Evolutionary conservation across 2,888 invertebrate species (phyloP).

Genomic region (Troilus luridus): DNA sequence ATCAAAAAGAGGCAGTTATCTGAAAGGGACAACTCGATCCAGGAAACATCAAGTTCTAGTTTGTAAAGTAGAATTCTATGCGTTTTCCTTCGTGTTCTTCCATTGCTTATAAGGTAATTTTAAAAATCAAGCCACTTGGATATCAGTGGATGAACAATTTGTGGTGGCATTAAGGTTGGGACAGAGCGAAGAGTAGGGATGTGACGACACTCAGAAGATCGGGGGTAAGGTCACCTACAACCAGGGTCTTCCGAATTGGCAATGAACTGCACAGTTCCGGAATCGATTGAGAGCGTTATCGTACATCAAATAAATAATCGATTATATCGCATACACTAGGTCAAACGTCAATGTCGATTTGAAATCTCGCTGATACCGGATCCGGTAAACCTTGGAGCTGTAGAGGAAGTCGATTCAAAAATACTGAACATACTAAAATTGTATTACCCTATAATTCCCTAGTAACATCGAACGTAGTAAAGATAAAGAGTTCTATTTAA

Average conservation of each 20-base stretch:
- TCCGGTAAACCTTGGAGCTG: not conserved
- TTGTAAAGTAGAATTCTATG: no score
- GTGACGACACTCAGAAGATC: slow-evolving; percentile 1
- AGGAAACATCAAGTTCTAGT: no score
- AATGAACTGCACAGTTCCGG: slow-evolving; percentile 44
- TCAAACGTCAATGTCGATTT: slow-evolving; percentile 13
- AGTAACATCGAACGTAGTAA: no score
- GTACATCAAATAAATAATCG: slow-evolving; percentile 8
- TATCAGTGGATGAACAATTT: not conserved
- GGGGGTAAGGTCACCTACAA: slow-evolving; percentile 15
- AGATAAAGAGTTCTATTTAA: not conserved
- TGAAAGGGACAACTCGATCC: no score
- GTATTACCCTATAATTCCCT: no score
- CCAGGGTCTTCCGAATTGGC: slow-evolving; percentile 39
- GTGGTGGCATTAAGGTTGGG: not conserved
- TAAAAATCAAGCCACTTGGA: no score
- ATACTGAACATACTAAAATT: not conserved
- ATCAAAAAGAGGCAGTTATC: no score
- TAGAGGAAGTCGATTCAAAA: not conserved
- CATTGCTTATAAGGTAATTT: not conserved
- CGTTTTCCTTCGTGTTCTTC: not conserved
- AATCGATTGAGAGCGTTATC: not conserved
- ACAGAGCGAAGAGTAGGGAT: not conserved
- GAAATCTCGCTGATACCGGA: slow-evolving; percentile 1
- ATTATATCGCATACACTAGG: slow-evolving; percentile 6